Conservation (phyloP, 2,797 vertebrate genomes). For the Arnoldichthys spilopterus region DNA sequence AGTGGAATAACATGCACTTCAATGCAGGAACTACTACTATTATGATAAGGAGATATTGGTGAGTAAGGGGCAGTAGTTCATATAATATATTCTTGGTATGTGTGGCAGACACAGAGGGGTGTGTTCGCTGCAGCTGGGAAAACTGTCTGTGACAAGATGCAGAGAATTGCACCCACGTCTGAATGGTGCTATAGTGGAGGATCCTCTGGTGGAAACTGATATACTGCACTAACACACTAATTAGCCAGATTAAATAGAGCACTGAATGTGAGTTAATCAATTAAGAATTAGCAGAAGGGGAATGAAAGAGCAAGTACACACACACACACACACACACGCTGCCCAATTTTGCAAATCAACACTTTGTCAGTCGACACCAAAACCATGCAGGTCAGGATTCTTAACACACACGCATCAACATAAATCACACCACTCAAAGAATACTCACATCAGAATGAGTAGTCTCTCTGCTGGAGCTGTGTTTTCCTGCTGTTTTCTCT, state of each 20-base stretch:
- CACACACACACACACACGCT: no score
- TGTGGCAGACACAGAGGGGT: neutral
- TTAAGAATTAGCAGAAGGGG: neutral
- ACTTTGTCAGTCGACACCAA: neutral
- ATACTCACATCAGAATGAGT: conserved; percentile 30
- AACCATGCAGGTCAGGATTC: no score
- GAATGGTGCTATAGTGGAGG: neutral
- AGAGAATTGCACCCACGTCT: neutral
- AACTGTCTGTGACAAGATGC: neutral
- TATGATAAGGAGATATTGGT: neutral
- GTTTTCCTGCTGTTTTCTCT: neutral
- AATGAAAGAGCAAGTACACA: conserved; percentile 3
- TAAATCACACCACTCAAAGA: neutral
- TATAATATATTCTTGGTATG: neutral
- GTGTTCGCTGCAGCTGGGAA: conserved; percentile 13
- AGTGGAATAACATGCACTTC: neutral
- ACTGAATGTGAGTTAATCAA: conserved; percentile 31
- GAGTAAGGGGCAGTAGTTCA: neutral
- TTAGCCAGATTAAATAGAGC: conserved; percentile 27
- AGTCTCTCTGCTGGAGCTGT: neutral
- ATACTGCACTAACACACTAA: neutral
- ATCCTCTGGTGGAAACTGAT: neutral
- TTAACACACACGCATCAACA: conserved; percentile 4
- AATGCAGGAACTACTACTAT: neutral
- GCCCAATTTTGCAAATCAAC: neutral